A percentile compares a stretch with the other conserved stretches of the same genome.
phyloP scores from a whole-genome alignment of 1,140 invertebrate genomes.

The Caenorhabditis remanei region DNA sequence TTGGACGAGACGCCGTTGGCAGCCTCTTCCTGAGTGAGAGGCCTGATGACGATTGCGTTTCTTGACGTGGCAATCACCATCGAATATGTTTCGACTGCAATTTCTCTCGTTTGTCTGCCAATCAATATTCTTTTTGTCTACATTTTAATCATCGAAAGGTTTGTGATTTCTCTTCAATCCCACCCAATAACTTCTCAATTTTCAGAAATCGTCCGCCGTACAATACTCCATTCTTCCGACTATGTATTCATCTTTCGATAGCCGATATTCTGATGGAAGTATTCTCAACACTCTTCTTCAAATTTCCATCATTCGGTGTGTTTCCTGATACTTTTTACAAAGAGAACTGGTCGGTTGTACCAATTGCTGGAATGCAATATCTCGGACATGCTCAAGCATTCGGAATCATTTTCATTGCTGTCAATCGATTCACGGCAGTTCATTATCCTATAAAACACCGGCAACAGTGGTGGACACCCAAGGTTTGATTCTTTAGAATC shows the following conservation, averaged over 20 bases:
- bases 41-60: conserved; percentile 53
- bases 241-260: conserved; percentile 66
- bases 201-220: conserved; percentile 60
- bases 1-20: conserved; percentile 50
- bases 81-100: conserved; percentile 65
- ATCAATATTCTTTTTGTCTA: conserved; percentile 67
- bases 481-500: neutral
- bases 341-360: conserved; percentile 62
- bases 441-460: conserved; percentile 57
- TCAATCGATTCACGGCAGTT: conserved; percentile 62
- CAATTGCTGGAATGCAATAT: conserved; percentile 65
- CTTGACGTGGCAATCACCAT: conserved; percentile 56
- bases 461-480: conserved; percentile 58
- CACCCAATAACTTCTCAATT: neutral
- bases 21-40: conserved; percentile 43
- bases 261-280: conserved; percentile 67
- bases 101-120: conserved; percentile 66
- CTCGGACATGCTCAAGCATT: conserved; percentile 69
- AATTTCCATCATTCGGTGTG: conserved; percentile 67
- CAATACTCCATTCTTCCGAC: conserved; percentile 65
- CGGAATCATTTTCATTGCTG: conserved; percentile 67
- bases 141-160: conserved; percentile 60
- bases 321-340: conserved; percentile 63
- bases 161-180: neutral
- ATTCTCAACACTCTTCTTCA: conserved; percentile 68